Base-by-base conservation (phyloP, 1,140 invertebrate genomes). In the Colletes gigas region DNA sequence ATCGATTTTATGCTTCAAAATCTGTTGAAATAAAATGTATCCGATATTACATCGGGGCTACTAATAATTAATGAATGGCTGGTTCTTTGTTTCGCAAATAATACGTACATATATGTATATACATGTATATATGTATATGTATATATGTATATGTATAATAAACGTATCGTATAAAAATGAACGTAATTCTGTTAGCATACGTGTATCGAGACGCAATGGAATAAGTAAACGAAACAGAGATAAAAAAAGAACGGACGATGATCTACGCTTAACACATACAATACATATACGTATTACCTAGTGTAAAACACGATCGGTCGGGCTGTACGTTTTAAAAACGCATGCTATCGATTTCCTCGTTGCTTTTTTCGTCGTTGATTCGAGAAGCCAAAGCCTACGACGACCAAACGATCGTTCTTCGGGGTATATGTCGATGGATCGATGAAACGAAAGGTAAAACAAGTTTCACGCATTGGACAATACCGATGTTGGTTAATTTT, bases 1-100 rank as follows among this genome's bases (percentile, higher is more conserved):
- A 92, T 98, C 97, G 77, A 98, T 96, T 93, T 97, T 97, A 92
- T 97, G 97, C 93, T 97, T 97, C 90, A 97, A 93, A 78, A 97
- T 96, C 97, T 98, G 93, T 81, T 57, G 67, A 54, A 88, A 81
- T 83, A 89, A 83, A 87, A 76, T 59, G 67, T 74, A 71, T 9
- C 66, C 21, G 68, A 39, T 62, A 21, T 76, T 67, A 59, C 66
- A 63, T 30, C 12, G 10, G 21, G 17, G 6, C 15, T 6, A 44
- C n/a, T n/a, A n/a, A n/a, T n/a, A n/a, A n/a, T n/a, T n/a, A n/a
- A n/a, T n/a, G n/a, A n/a, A n/a, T n/a, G n/a, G n/a, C n/a, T n/a
- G n/a, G n/a, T 41, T 12, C 59, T 80, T 7, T 5, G 15, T 59
- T 4, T 78, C 74, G 57, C 71, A 73, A 77, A 83, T 65, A 66